Base-by-base conservation (phyloP, 2,888 invertebrate genomes). In the Drosophila acutilabella region DNA sequence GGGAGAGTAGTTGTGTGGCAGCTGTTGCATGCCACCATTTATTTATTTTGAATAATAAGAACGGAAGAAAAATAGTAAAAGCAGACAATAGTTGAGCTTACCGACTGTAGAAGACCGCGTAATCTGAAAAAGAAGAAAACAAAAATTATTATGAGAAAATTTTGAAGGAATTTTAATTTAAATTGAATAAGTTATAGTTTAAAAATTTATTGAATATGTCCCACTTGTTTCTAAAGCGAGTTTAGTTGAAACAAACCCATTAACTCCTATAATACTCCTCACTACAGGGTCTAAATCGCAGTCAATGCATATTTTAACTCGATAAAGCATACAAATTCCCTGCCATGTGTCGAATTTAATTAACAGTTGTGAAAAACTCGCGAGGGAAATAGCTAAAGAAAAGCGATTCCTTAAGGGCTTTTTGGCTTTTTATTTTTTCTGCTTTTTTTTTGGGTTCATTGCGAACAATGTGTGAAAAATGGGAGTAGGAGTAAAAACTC, bases 311-410 rank as follows among this genome's bases (percentile, higher is more conserved):
- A 81, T 81, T 73, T 77, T 54, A 70, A 51, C 20, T 48, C 42
- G 47, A 52, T 62, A 48, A 23, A 50, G n/a, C 40, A 40, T 45
- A 23, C 14, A 23, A 30, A 18, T 33, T 42, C 30, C 47, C 40
- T 38, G 10, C 30, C 18, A 61, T 51, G 47, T 85, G 88, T 80
- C 80, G 86, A 88, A 83, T 83, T 83, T 88, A 83, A 83, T 83
- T 83, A 83, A 88, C 83, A 88, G 88, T 62, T 67, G 78, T 13
- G 13, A 57, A 72, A 80, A 66, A 71, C 77, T 48, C 47, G 44
- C 45, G 16, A 71, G 61, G 64, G 42, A 26, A 73, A 47, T 69
- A 14, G 52, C 67, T 53, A 59, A 59, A 56, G 50, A 60, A 58
- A 59, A 65, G 47, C 57, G 16, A 8, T 20, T 36, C 57, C 57